Conservation (phyloP, 2,888 invertebrate species). For the Himalopsyche tibetana region DNA sequence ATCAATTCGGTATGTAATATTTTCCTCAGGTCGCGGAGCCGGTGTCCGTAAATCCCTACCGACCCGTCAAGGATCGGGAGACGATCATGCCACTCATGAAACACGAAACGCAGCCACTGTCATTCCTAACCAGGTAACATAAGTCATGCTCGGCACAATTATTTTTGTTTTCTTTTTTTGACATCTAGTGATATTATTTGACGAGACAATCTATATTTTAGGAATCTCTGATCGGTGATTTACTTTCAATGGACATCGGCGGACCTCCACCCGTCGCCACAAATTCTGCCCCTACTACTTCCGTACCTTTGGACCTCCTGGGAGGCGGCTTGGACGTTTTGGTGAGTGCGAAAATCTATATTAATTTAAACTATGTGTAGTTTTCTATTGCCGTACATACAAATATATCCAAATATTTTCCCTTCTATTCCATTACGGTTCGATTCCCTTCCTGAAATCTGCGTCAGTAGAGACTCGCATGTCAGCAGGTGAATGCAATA, state of each 20-base stretch:
- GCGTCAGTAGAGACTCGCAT: too few relatives aligned
- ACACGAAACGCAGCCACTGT: conserved; percentile 76
- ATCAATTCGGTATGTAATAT: not conserved
- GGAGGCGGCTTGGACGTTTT: conserved; percentile 94
- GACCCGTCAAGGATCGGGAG: conserved; percentile 76
- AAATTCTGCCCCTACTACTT: conserved; percentile 75
- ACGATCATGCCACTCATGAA: conserved; percentile 68
- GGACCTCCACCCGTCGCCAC: conserved; percentile 79
- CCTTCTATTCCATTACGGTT: too few relatives aligned
- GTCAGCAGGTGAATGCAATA: too few relatives aligned
- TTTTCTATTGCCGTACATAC: not conserved
- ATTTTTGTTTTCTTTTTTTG: not conserved
- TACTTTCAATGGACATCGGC: conserved; percentile 97
- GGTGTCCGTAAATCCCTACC: conserved; percentile 89
- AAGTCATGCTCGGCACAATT: conserved; percentile 31
- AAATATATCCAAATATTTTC: too few relatives aligned
- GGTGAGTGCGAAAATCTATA: conserved; percentile 72
- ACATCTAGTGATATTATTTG: not conserved
- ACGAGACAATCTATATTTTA: conserved; percentile 75
- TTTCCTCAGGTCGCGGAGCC: conserved; percentile 77
- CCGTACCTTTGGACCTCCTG: conserved; percentile 87
- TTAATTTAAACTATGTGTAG: not conserved
- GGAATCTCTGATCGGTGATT: conserved; percentile 97
- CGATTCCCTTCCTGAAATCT: too few relatives aligned
- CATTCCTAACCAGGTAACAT: conserved; percentile 79